Base-by-base conservation (phyloP, 2,113 vertebrate genomes). In the Brachirus orientalis region DNA sequence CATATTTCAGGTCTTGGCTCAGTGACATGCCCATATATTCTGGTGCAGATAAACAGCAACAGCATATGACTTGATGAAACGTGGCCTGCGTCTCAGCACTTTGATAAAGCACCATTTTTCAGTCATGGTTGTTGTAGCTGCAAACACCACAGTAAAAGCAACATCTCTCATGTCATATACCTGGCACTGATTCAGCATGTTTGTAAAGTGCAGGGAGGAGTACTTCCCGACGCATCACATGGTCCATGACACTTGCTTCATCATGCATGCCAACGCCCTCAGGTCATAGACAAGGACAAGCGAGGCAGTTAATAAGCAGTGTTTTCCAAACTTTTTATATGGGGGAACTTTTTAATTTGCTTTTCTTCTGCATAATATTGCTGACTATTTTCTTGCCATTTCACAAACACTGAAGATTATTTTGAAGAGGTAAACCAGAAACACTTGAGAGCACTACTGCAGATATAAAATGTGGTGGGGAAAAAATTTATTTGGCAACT, bases 171-270 rank as follows among this genome's bases (percentile, higher is more conserved):
- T 75, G 84, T 79, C 72, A 61, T 0, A 51, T 54, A 51, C 18
- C 54, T 51, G 58, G 19, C 37, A 64, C 80, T 79, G 79, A 85
- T 69, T 88, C 86, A 85, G 80, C 86, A 63, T 45, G 59, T 82
- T 83, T 82, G 40, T 46, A 55, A 69, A 66, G 54, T 47, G 61
- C 53, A 41, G 0, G 19, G 51, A n/a, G 37, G 35, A 9, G 18
- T 1, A 43, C 33, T 7, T 20, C 33, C 33, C n/a, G n/a, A n/a
- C n/a, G n/a, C n/a, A n/a, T n/a, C n/a, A n/a, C n/a, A n/a, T n/a
- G n/a, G n/a, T n/a, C n/a, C n/a, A n/a, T n/a, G n/a, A n/a, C n/a
- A n/a, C n/a, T n/a, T n/a, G n/a, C n/a, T n/a, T n/a, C n/a, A n/a
- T n/a, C n/a, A n/a, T n/a, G n/a, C 64, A 61, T 33, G 63, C 51